phyloP scores from a whole-genome alignment of 2,113 vertebrate species.

The Isichthys henryi region DNA sequence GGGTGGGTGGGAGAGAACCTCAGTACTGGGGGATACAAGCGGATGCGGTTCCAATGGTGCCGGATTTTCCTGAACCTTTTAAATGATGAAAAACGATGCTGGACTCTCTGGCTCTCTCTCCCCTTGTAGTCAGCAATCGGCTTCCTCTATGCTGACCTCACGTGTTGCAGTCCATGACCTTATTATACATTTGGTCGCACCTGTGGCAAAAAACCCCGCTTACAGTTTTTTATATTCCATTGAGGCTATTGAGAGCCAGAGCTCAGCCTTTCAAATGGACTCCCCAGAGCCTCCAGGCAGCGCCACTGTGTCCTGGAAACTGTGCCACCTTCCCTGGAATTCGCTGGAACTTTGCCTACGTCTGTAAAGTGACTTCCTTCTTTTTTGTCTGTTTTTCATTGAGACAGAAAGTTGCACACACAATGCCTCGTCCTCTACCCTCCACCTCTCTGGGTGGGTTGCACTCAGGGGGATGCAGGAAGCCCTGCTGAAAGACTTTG shows the following conservation, averaged over 20 bases:
- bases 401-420: neutral
- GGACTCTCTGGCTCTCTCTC: neutral
- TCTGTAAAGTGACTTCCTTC: neutral
- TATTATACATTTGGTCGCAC: constrained; percentile 8
- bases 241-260: neutral
- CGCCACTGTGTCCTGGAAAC: neutral
- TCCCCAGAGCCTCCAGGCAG: neutral
- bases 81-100: neutral
- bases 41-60: neutral
- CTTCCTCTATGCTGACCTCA: neutral
- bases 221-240: neutral
- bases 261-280: neutral
- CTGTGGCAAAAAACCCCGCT: neutral
- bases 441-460: neutral
- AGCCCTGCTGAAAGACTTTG: neutral
- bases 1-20: neutral
- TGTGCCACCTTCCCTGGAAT: neutral
- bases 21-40: neutral
- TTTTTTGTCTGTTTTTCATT: neutral
- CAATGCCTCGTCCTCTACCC: neutral
- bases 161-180: neutral
- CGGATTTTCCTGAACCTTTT: neutral
- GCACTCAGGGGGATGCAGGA: neutral
- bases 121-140: neutral
- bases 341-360: neutral